Evolutionary conservation across 2,888 invertebrate genomes (phyloP).

Genomic region (Azorinus chamasolen): DNA sequence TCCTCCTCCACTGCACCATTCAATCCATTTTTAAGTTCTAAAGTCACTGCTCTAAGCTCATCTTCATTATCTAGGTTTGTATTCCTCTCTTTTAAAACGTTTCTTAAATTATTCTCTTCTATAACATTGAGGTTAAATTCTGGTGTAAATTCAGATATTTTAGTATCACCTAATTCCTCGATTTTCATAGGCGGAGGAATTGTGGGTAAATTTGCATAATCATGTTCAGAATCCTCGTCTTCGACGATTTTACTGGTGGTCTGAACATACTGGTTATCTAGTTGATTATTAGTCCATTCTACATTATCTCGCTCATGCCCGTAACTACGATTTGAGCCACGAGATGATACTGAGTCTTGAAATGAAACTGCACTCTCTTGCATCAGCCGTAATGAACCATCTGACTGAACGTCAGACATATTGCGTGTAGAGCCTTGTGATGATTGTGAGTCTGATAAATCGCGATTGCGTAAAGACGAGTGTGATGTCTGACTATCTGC

Average conservation of each 20-base stretch:
- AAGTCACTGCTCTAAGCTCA: conserved; percentile 13
- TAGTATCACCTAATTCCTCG: conserved; percentile 43
- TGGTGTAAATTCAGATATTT: conserved; percentile 32
- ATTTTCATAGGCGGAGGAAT: conserved; percentile 60
- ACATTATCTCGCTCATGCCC: conserved; percentile 53
- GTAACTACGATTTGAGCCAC: conserved; percentile 69
- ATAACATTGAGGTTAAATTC: conserved; percentile 51
- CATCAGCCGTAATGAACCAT: conserved; percentile 82
- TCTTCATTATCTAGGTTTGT: conserved; percentile 54
- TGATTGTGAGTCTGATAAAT: conserved; percentile 85
- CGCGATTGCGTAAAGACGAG: conserved; percentile 73
- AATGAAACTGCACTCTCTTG: conserved; percentile 78
- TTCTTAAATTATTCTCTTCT: conserved; percentile 59
- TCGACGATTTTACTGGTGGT: conserved; percentile 13
- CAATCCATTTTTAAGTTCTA: conserved; percentile 44
- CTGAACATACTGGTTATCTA: conserved; percentile 65
- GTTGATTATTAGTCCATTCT: conserved; percentile 61
- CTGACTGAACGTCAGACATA: conserved; percentile 82
- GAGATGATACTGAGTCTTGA: conserved; percentile 77
- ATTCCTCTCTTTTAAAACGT: conserved; percentile 60
- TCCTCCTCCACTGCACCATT: conserved; percentile 45
- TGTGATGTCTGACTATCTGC: conserved; percentile 79
- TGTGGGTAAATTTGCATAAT: conserved; percentile 83
- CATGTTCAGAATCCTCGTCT: conserved; percentile 77
- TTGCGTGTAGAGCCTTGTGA: conserved; percentile 88